These are phyloP conservation scores for Daboia siamensis DNA, from an alignment of 2,113 vertebrate genomes.

Conservation along the genomic window DNA sequence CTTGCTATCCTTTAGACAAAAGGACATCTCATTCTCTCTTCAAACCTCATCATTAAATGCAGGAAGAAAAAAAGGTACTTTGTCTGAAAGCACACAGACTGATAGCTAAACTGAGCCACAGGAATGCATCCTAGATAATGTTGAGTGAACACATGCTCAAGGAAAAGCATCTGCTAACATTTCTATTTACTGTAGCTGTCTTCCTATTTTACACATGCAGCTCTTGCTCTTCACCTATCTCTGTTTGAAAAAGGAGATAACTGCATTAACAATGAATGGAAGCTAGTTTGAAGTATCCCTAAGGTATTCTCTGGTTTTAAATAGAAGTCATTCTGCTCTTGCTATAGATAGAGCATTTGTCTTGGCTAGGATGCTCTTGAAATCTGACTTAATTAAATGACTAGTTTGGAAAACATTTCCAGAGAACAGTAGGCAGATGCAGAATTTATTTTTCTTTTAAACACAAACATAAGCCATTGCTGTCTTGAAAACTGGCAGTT, in stretches of 20 bases:
- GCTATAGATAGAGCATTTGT: conserved; percentile 7
- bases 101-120: conserved; percentile 4
- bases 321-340: conserved; percentile 9
- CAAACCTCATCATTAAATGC: conserved; percentile 24
- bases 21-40: neutral
- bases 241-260: conserved; percentile 35
- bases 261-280: neutral
- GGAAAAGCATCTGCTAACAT: neutral
- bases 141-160: conserved; percentile 7
- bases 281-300: neutral
- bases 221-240: conserved; percentile 21
- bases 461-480: neutral
- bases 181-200: conserved; percentile 10
- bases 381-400: neutral
- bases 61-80: neutral
- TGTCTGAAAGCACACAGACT: neutral
- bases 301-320: conserved; percentile 18
- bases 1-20: conserved; percentile 1
- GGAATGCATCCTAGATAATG: neutral
- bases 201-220: neutral
- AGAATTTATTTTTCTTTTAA: neutral
- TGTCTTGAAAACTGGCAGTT: conserved; percentile 29
- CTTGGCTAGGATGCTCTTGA: neutral
- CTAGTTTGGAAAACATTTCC: neutral
- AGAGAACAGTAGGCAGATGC: neutral